A percentile compares a stretch with the other conserved stretches of the same genome.
Evolutionary conservation across 1,140 invertebrate genomes (phyloP).

Genomic region (Heliconius hewitsoni): DNA sequence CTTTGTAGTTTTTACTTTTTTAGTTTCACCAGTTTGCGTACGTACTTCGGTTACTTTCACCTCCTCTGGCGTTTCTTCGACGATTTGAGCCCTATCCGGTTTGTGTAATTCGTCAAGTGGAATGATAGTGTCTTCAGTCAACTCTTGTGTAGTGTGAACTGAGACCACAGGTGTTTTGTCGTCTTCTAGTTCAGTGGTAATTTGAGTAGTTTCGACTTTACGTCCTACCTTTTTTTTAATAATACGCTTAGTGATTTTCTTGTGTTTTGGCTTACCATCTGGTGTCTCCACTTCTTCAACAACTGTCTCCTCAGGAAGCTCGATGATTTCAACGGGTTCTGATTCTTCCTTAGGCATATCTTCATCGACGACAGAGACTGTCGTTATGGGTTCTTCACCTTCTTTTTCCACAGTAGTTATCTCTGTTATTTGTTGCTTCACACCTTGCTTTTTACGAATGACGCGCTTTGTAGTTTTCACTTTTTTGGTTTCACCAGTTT

Average conservation of each 20-base stretch:
- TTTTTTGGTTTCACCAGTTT: background rate
- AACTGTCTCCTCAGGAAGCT: background rate
- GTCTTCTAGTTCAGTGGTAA: slow-evolving; percentile 76
- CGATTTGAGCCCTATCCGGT: too few relatives aligned
- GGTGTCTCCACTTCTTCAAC: background rate
- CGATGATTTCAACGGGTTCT: background rate
- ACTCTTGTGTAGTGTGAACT: too few relatives aligned
- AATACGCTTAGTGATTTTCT: slow-evolving; percentile 48
- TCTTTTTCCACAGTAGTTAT: slow-evolving; percentile 17
- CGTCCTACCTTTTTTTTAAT: slow-evolving; percentile 67
- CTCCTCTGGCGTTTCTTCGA: too few relatives aligned
- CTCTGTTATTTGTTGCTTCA: background rate
- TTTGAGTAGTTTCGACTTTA: slow-evolving; percentile 54
- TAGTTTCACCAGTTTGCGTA: too few relatives aligned
- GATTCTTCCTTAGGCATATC: background rate
- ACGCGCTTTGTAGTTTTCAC: slow-evolving; percentile 45
- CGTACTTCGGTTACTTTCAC: too few relatives aligned
- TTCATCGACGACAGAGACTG: slow-evolving; percentile 21
- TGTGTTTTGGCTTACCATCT: slow-evolving; percentile 43
- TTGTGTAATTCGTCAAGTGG: too few relatives aligned
- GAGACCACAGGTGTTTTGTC: too few relatives aligned
- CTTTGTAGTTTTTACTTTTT: too few relatives aligned
- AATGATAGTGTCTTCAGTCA: too few relatives aligned
- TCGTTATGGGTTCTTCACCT: slow-evolving; percentile 25
- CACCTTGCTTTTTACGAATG: background rate